Percentiles rank a stretch among this genome's conserved stretches.
Conservation (phyloP, 2,113 vertebrate species). For the Anoplopoma fimbria region DNA sequence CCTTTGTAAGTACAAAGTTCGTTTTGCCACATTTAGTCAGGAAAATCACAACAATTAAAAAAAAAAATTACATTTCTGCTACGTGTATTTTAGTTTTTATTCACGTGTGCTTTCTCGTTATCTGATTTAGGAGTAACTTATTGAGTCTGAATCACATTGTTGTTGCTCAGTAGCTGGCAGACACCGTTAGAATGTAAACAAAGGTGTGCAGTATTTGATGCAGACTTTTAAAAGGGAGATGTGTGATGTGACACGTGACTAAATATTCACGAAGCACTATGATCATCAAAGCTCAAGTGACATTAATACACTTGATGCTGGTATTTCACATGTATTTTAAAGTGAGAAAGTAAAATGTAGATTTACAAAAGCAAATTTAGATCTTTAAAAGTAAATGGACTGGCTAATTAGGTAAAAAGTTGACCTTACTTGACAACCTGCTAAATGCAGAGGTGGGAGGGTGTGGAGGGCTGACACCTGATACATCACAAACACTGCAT, state of each 20-base stretch:
- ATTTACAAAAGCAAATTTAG: conserved; percentile 17
- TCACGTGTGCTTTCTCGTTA: background rate
- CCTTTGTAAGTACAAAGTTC: background rate
- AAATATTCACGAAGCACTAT: background rate
- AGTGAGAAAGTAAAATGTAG: conserved; percentile 12
- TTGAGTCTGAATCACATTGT: background rate
- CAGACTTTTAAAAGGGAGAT: background rate
- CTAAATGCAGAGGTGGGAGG: conserved; percentile 86
- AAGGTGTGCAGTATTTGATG: conserved; percentile 19
- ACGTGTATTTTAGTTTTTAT: background rate
- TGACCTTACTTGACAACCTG: conserved; percentile 84
- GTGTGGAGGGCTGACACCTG: conserved; percentile 78
- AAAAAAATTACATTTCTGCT: background rate
- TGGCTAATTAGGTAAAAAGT: conserved; percentile 62
- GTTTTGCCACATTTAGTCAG: background rate
- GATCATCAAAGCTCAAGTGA: background rate
- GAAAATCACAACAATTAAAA: background rate
- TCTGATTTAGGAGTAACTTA: background rate
- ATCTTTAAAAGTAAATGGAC: conserved; percentile 32
- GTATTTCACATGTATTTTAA: background rate
- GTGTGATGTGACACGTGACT: conserved; percentile 8
- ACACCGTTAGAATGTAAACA: conserved; percentile 16
- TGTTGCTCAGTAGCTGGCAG: background rate
- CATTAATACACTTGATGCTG: background rate
- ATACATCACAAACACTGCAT: conserved; percentile 84